Evolutionary conservation across 2,113 vertebrate genomes (phyloP).

Genomic region (Axis porcinus): DNA sequence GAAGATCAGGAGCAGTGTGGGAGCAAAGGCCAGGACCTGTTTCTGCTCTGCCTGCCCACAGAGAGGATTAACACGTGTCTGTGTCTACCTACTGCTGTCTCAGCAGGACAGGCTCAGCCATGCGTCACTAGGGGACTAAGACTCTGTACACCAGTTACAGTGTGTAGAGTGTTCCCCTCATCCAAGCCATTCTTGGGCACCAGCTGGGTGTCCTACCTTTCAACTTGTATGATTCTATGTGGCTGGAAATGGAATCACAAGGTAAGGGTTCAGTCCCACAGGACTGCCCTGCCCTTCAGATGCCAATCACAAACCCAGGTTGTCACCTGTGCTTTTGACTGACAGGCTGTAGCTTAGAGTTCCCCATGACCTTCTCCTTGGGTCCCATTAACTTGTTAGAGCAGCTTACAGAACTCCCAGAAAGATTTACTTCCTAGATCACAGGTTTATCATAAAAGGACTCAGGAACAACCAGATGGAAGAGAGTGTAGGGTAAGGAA

Average conservation of each 20-base stretch:
- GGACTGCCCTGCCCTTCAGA: not conserved
- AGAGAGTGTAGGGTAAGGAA: not conserved
- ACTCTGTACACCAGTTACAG: not conserved
- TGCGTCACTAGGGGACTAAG: not conserved
- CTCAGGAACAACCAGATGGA: not conserved
- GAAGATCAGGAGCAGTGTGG: not conserved
- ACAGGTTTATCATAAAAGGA: not conserved
- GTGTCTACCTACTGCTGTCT: not conserved
- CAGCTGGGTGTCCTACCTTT: not conserved
- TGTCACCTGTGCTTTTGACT: not conserved
- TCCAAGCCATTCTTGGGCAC: not conserved
- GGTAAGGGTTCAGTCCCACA: not conserved
- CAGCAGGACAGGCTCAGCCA: not conserved
- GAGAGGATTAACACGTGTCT: not conserved
- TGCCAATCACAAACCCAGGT: not conserved
- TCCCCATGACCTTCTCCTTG: not conserved
- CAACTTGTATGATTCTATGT: not conserved
- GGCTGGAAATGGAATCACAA: not conserved
- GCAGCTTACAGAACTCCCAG: not conserved
- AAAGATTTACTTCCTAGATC: not conserved
- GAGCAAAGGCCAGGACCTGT: not conserved
- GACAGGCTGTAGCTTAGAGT: not conserved
- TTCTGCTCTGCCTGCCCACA: not conserved
- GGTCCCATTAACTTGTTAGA: not conserved
- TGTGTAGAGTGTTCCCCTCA: not conserved